Conservation (phyloP, 2,888 invertebrate genomes). For the Prionchulus punctatus region DNA sequence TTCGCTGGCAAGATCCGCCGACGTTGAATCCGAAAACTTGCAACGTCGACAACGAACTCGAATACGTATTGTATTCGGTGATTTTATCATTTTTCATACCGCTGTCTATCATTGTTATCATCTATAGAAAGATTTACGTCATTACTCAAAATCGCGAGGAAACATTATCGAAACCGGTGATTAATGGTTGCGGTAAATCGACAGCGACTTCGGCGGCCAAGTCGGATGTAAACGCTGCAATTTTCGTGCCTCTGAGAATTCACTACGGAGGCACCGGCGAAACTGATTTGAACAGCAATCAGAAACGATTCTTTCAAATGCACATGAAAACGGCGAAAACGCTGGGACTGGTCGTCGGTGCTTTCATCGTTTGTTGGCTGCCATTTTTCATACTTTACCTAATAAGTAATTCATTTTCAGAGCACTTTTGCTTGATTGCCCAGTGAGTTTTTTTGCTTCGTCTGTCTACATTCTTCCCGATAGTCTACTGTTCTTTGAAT, state of each 20-base stretch:
- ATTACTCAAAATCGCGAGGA: neutral
- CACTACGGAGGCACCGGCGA: constrained; percentile 11
- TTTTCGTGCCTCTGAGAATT: neutral
- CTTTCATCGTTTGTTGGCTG: constrained; percentile 11
- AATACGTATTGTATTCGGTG: constrained; percentile 9
- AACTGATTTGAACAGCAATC: too few relatives aligned
- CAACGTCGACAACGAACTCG: constrained; percentile 10
- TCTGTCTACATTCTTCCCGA: too few relatives aligned
- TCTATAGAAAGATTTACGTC: constrained; percentile 9
- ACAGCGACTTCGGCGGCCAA: neutral
- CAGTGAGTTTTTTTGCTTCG: too few relatives aligned
- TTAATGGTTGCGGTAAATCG: neutral
- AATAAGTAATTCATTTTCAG: too few relatives aligned
- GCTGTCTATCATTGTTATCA: constrained; percentile 8
- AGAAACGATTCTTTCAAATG: neutral
- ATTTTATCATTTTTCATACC: constrained; percentile 13
- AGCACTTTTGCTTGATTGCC: too few relatives aligned
- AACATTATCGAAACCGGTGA: neutral
- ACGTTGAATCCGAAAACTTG: neutral
- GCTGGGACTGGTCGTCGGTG: constrained; percentile 10
- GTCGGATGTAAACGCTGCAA: neutral
- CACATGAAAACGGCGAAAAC: constrained; percentile 12
- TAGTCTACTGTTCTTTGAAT: too few relatives aligned
- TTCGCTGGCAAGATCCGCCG: constrained; percentile 1
- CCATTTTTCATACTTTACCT: constrained; percentile 10